Conservation (phyloP, 1,140 invertebrate species). For the Papilio xuthus region DNA sequence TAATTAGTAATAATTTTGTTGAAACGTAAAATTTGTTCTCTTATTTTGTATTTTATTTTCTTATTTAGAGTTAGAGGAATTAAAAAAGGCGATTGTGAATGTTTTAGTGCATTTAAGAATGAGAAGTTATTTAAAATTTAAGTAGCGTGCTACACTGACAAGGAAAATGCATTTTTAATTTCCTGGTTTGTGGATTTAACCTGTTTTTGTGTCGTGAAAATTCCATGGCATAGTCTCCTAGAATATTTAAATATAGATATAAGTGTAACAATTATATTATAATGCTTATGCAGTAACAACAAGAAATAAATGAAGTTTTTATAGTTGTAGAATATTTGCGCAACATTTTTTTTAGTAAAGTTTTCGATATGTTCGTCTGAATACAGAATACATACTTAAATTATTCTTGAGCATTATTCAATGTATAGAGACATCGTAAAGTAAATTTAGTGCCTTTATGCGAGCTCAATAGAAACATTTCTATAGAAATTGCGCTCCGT, state of each 20-base stretch:
- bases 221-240: background rate
- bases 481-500: constrained; percentile 6
- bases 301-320: background rate
- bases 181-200: background rate
- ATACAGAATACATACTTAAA: background rate
- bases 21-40: too few species aligned
- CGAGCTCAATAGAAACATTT: constrained; percentile 12
- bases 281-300: background rate
- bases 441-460: constrained; percentile 14
- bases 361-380: too few species aligned
- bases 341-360: too few species aligned
- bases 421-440: constrained; percentile 10
- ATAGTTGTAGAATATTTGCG: too few species aligned
- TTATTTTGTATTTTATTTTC: too few species aligned
- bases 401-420: background rate
- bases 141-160: background rate
- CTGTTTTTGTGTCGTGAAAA: background rate
- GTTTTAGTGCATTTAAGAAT: background rate
- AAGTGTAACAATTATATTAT: background rate
- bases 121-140: constrained; percentile 6
- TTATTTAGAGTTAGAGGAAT: background rate
- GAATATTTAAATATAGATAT: background rate
- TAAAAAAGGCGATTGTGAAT: background rate
- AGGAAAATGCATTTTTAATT: background rate
- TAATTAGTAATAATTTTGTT: too few species aligned